phyloP scores from a whole-genome alignment of 2,797 vertebrate species.

The Mycteria americana region DNA sequence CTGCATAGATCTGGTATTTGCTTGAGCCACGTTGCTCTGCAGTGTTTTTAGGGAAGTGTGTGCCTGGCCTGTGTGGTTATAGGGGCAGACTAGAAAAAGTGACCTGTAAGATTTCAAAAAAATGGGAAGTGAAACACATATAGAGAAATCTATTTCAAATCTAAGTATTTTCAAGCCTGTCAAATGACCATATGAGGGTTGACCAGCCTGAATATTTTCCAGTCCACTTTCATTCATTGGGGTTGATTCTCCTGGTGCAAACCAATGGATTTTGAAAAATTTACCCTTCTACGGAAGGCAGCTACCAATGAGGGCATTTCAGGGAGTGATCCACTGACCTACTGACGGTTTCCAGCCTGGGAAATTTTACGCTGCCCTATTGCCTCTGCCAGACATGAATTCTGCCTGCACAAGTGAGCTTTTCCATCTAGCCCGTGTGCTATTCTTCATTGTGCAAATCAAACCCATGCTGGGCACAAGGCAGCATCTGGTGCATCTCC shows the following conservation, averaged over 20 bases:
- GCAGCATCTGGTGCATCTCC: background rate
- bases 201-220: background rate
- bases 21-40: background rate
- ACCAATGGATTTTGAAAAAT: background rate
- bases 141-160: background rate
- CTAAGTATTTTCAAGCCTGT: background rate
- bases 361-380: background rate
- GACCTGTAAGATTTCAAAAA: background rate
- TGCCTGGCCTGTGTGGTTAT: background rate
- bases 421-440: background rate
- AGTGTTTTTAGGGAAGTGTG: background rate
- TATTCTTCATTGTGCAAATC: background rate
- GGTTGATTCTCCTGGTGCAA: background rate
- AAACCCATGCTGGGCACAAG: background rate
- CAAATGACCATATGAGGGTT: rapidly evolving
- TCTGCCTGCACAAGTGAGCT: background rate
- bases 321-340: background rate
- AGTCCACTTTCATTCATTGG: background rate
- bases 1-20: background rate
- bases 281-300: background rate
- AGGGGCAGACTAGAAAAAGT: background rate
- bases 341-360: background rate
- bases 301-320: background rate
- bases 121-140: background rate
- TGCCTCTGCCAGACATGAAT: background rate